A percentile compares a stretch with the other conserved stretches of the same genome.
Conservation (phyloP, 2,113 vertebrate genomes). For the Sorex araneus region DNA sequence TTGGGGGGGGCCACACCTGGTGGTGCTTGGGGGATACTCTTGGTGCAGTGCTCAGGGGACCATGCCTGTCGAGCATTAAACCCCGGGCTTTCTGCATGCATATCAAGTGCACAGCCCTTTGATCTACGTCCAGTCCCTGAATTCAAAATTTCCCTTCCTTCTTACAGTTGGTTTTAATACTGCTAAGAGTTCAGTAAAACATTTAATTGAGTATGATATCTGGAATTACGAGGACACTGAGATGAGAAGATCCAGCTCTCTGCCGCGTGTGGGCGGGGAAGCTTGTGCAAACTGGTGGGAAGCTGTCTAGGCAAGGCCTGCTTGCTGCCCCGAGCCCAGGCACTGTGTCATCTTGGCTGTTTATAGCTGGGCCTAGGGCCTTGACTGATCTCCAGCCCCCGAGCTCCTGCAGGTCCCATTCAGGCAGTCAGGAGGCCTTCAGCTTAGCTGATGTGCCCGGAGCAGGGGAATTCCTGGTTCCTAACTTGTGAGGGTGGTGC, state of each 20-base stretch:
- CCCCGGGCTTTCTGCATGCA: no score
- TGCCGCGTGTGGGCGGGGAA: background rate
- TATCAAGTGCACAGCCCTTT: no score
- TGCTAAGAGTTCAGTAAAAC: background rate
- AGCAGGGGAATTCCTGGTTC: background rate
- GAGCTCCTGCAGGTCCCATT: background rate
- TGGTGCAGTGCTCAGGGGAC: no score
- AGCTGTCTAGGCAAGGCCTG: background rate
- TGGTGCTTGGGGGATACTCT: no score
- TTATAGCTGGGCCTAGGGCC: background rate
- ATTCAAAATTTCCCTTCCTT: slow-evolving; percentile 31
- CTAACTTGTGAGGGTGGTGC: slow-evolving; percentile 25
- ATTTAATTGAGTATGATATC: slow-evolving; percentile 18
- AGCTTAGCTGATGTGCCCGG: background rate
- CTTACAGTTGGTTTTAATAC: background rate
- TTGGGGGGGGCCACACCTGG: no score
- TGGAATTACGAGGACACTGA: slow-evolving; percentile 2
- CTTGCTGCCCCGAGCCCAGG: background rate
- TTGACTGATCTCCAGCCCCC: slow-evolving; percentile 51
- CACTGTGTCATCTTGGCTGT: background rate
- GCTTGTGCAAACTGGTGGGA: background rate
- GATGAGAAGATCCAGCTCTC: slow-evolving; percentile 4
- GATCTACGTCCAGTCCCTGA: no score
- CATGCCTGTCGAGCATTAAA: no score
- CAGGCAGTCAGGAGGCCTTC: slow-evolving; percentile 11